Conservation (phyloP, 2,113 vertebrate species). For the Capreolus pygargus region DNA sequence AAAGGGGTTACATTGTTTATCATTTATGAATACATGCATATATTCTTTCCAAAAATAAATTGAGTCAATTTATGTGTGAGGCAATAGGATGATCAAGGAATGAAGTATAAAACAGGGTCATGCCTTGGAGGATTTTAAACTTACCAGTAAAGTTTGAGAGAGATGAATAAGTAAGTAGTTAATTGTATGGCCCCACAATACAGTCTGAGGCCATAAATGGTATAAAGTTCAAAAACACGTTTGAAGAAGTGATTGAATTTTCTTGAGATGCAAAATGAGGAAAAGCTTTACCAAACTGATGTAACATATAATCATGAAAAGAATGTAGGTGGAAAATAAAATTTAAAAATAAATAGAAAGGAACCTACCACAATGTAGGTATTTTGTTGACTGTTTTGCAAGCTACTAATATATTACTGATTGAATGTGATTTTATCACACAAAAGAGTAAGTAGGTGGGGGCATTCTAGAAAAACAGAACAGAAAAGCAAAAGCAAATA, state of each 20-base stretch:
- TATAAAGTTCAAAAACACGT: background rate
- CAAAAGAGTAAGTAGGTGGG: background rate
- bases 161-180: background rate
- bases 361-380: background rate
- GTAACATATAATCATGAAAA: background rate
- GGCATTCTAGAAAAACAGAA: background rate
- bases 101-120: background rate
- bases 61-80: background rate
- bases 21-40: background rate
- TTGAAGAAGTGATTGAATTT: background rate
- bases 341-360: background rate
- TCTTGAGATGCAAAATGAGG: background rate
- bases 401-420: background rate
- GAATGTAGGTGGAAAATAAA: background rate
- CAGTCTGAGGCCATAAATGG: background rate
- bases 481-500: background rate
- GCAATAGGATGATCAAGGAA: background rate
- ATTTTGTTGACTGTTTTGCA: background rate
- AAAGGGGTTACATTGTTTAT: background rate
- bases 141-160: background rate
- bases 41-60: conserved; percentile 13
- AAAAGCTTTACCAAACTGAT: background rate
- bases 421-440: background rate
- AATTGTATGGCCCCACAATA: background rate
- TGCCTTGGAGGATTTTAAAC: background rate